A percentile compares a stretch with the other conserved stretches of the same genome.
Evolutionary conservation across 1,140 invertebrate genomes (phyloP).

Genomic region (Epicauta chinensis): DNA sequence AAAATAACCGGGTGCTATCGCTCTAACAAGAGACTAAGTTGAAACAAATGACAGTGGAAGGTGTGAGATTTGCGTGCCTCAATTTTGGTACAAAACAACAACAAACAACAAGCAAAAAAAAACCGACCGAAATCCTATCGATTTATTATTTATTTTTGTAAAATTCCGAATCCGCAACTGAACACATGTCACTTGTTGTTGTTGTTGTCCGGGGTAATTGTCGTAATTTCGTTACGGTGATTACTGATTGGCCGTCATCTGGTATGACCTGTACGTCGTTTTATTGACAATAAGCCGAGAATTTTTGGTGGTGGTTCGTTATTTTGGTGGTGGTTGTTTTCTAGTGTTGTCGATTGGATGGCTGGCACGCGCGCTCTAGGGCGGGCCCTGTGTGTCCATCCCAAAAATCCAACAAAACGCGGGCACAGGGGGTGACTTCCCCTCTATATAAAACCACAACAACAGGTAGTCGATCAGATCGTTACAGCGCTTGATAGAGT

Average conservation of each 20-base stretch:
- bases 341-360: conserved; percentile 19
- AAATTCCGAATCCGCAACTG: neutral
- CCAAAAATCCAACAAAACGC: conserved; percentile 3
- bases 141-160: neutral
- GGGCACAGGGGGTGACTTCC: conserved; percentile 9
- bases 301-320: conserved; percentile 2
- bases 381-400: conserved; percentile 9
- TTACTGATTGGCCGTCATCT: neutral
- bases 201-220: too few species aligned
- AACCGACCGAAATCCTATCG: neutral
- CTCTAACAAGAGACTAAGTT: conserved; percentile 16
- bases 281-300: conserved; percentile 5
- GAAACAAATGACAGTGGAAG: conserved; percentile 19
- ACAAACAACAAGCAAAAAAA: too few species aligned
- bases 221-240: neutral
- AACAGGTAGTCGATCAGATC: conserved; percentile 26
- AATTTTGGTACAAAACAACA: too few species aligned
- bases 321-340: conserved; percentile 1
- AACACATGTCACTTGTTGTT: conserved; percentile 2
- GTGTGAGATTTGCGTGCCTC: conserved; percentile 21
- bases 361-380: conserved; percentile 23
- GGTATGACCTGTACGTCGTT: conserved; percentile 7
- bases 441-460: conserved; percentile 19
- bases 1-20: conserved; percentile 13
- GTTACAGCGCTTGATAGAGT: conserved; percentile 4